Percentiles rank a stretch among this genome's conserved stretches.
These are phyloP conservation scores for Rynchops niger DNA, from an alignment of 2,113 vertebrate species.

Conservation along the genomic window DNA sequence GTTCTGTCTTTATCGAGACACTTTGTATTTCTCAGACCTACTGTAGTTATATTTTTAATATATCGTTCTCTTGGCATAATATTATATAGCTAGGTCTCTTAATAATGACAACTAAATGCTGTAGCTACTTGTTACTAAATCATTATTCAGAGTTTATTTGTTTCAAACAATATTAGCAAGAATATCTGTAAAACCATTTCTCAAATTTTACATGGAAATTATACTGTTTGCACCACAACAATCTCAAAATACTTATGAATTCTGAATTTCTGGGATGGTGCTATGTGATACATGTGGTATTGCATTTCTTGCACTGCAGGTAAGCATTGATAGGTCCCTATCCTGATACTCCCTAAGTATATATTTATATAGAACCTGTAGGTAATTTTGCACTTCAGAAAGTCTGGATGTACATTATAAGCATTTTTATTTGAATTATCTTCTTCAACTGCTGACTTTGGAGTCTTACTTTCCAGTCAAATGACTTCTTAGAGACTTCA, in stretches of 20 bases:
- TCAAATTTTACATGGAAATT: not conserved
- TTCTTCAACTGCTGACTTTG: not conserved
- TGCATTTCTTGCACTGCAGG: not conserved
- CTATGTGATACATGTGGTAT: not conserved
- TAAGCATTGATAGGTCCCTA: not conserved
- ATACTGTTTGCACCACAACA: not conserved
- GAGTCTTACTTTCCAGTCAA: not conserved
- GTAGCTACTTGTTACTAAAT: not conserved
- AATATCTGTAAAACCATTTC: not conserved
- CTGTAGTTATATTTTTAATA: not conserved
- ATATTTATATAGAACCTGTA: not conserved
- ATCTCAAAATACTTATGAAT: not conserved
- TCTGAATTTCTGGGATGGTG: not conserved
- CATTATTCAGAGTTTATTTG: constrained; percentile 1
- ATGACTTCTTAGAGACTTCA: not conserved
- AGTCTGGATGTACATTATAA: not conserved
- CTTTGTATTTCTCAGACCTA: not conserved
- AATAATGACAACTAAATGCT: not conserved
- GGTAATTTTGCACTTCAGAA: not conserved
- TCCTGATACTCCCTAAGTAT: not conserved
- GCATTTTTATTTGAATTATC: not conserved
- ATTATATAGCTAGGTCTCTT: not conserved
- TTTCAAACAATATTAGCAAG: not conserved
- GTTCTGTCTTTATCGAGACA: not conserved
- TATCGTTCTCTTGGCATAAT: not conserved